Percentiles rank a stretch among this genome's conserved stretches.
These are phyloP conservation scores for Lagothrix lagotricha DNA, from an alignment of 2,797 vertebrate species.

Conservation along the genomic window DNA sequence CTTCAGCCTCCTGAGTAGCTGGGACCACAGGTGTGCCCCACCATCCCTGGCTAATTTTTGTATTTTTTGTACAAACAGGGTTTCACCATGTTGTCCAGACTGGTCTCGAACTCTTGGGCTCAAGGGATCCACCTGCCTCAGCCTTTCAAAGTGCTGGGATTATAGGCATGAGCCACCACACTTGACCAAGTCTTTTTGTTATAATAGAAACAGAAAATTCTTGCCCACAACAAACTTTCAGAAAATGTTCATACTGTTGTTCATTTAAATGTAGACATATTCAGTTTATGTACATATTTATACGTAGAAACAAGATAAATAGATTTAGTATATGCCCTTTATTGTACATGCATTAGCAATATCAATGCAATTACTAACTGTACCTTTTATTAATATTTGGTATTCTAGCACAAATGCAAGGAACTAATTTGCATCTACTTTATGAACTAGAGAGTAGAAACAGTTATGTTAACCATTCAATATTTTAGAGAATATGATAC, in stretches of 20 bases:
- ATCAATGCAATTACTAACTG: background rate
- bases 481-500: background rate
- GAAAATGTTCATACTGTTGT: conserved; percentile 37
- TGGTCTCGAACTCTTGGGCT: background rate
- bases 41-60: background rate
- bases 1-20: background rate
- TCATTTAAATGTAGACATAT: conserved; percentile 41
- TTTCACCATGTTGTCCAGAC: background rate
- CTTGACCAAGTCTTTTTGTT: conserved; percentile 51
- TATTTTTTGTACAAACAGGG: background rate
- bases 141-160: background rate
- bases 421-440: conserved; percentile 35
- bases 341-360: background rate
- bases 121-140: background rate
- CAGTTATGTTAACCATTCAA: background rate
- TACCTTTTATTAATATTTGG: conserved; percentile 6
- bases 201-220: conserved; percentile 71
- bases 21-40: background rate
- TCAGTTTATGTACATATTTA: conserved; percentile 28
- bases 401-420: conserved; percentile 51
- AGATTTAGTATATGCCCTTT: background rate
- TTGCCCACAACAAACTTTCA: background rate
- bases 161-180: background rate
- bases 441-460: background rate
- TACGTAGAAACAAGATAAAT: background rate